phyloP scores from a whole-genome alignment of 2,113 vertebrate genomes.

The Crotalus horridus region DNA sequence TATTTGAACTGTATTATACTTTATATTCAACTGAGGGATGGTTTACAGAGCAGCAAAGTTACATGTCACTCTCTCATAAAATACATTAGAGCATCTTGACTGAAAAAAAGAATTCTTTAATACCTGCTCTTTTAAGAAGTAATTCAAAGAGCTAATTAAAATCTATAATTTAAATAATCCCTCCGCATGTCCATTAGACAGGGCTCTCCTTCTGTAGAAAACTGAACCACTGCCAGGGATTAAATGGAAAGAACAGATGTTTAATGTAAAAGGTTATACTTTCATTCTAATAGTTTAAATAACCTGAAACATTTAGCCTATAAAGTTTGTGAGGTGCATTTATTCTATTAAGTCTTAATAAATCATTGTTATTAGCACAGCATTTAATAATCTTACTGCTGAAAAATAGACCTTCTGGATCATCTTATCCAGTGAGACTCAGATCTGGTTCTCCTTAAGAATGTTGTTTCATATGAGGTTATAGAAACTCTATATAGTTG shows the following conservation, averaged over 20 bases:
- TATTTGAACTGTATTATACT: conserved; percentile 46
- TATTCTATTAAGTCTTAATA: conserved; percentile 37
- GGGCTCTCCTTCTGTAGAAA: conserved; percentile 57
- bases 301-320: conserved; percentile 42
- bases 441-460: not conserved
- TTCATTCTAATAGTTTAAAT: conserved; percentile 62
- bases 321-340: conserved; percentile 41
- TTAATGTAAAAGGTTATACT: conserved; percentile 65
- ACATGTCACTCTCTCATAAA: conserved; percentile 58
- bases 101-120: conserved; percentile 63
- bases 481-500: not conserved
- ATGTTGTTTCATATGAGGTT: not conserved
- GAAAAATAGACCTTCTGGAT: not conserved
- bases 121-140: conserved; percentile 64
- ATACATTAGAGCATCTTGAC: conserved; percentile 59
- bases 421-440: not conserved
- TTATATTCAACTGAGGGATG: conserved; percentile 24
- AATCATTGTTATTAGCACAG: not conserved
- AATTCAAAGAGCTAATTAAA: conserved; percentile 73
- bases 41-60: conserved; percentile 40
- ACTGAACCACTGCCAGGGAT: conserved; percentile 62
- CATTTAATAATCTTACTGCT: not conserved
- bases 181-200: conserved; percentile 66
- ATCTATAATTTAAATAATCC: conserved; percentile 71
- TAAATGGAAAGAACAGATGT: conserved; percentile 66